Evolutionary conservation across 2,113 vertebrate species (phyloP).

Genomic region (Lathamus discolor): DNA sequence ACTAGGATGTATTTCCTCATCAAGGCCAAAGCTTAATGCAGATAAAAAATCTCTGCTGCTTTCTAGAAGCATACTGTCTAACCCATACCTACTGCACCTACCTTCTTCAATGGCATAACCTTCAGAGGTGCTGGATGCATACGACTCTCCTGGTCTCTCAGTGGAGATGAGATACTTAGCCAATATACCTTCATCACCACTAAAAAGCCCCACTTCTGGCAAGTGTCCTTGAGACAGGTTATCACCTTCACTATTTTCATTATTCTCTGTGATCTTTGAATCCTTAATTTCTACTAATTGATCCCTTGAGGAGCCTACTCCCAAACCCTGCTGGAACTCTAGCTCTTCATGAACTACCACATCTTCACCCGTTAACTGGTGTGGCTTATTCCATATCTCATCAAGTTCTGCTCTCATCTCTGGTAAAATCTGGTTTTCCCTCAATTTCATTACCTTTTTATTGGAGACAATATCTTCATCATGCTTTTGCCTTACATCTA

Average conservation of each 20-base stretch:
- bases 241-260: slow-evolving; percentile 44
- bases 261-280: slow-evolving; percentile 15
- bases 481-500: not conserved
- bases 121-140: slow-evolving; percentile 48
- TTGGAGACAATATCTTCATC: slow-evolving; percentile 54
- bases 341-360: slow-evolving; percentile 48
- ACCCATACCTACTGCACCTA: slow-evolving; percentile 61
- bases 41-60: slow-evolving; percentile 6
- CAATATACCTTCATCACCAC: slow-evolving; percentile 59
- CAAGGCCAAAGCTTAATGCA: not conserved
- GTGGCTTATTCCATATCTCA: slow-evolving; percentile 26
- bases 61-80: slow-evolving; percentile 72
- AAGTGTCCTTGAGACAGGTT: not conserved
- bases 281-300: not conserved
- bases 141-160: slow-evolving; percentile 35
- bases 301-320: not conserved
- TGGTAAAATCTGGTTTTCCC: not conserved
- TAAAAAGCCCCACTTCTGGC: not conserved
- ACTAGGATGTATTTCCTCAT: not conserved
- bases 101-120: slow-evolving; percentile 67
- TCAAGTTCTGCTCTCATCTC: slow-evolving; percentile 23
- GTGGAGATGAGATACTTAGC: slow-evolving; percentile 78
- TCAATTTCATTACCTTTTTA: slow-evolving; percentile 50
- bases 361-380: slow-evolving; percentile 7
- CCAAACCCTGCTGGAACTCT: slow-evolving; percentile 8